Evolutionary conservation across 2,113 vertebrate species (phyloP).

Genomic region (Panurus biarmicus): DNA sequence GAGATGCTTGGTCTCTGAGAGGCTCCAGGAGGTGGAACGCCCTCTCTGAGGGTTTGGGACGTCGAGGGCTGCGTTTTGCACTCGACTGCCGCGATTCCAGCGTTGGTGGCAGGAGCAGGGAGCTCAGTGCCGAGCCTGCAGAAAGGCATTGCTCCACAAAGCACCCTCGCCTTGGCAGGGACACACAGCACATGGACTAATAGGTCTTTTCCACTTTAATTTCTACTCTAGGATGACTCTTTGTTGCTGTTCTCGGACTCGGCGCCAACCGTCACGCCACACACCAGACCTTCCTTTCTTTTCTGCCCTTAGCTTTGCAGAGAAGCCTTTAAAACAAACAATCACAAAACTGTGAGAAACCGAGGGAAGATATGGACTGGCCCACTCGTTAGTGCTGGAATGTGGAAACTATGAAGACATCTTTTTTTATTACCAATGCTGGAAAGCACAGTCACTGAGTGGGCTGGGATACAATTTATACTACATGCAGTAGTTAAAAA

Average conservation of each 20-base stretch:
- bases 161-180: neutral
- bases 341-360: conserved; percentile 73
- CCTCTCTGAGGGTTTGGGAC: neutral
- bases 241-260: conserved; percentile 50
- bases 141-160: neutral
- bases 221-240: conserved; percentile 38
- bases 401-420: conserved; percentile 74
- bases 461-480: conserved; percentile 53
- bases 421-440: conserved; percentile 68
- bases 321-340: conserved; percentile 72
- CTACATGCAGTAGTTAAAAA: conserved; percentile 68
- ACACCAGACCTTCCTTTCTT: conserved; percentile 11
- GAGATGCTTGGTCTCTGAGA: neutral
- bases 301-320: conserved; percentile 30
- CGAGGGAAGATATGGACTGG: conserved; percentile 61
- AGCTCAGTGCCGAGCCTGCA: neutral
- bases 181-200: neutral
- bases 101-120: neutral
- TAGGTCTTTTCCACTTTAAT: conserved; percentile 60
- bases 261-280: neutral
- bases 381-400: conserved; percentile 64
- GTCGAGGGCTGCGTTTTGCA: accelerated
- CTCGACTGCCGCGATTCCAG: accelerated
- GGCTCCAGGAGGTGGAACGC: accelerated
- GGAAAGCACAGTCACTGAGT: conserved; percentile 64